Percentiles rank a stretch among this genome's conserved stretches.
phyloP scores from a whole-genome alignment of 2,888 invertebrate genomes.

The Seira musarum region DNA sequence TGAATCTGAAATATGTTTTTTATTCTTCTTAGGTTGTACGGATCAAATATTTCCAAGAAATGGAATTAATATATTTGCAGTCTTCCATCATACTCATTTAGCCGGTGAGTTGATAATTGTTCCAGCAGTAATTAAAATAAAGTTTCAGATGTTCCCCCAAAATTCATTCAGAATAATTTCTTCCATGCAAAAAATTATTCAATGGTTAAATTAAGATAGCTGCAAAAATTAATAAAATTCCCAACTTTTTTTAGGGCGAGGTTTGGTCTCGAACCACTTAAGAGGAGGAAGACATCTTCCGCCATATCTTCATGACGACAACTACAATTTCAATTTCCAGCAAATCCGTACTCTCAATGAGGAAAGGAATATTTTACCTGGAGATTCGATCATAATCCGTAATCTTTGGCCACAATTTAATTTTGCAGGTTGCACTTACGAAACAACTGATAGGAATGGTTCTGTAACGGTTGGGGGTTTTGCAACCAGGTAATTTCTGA shows the following conservation, averaged over 20 bases:
- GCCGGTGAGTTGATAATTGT: too few species aligned
- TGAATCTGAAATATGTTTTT: too few species aligned
- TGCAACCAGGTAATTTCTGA: slow-evolving; percentile 1
- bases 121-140: too few species aligned
- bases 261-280: slow-evolving; percentile 35
- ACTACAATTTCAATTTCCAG: slow-evolving; percentile 50
- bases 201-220: neutral
- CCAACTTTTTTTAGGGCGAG: slow-evolving; percentile 20
- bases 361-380: slow-evolving; percentile 42
- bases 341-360: slow-evolving; percentile 42
- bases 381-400: slow-evolving; percentile 41
- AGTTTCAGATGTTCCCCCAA: too few species aligned
- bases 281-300: slow-evolving; percentile 43
- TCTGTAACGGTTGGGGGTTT: slow-evolving; percentile 51
- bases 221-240: neutral
- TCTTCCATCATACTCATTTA: slow-evolving; percentile 49
- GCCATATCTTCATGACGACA: slow-evolving; percentile 43
- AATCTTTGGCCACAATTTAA: neutral
- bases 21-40: slow-evolving; percentile 24
- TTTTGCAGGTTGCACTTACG: slow-evolving; percentile 37
- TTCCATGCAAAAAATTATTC: neutral
- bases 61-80: slow-evolving; percentile 43
- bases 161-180: too few species aligned
- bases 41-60: slow-evolving; percentile 25
- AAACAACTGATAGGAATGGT: slow-evolving; percentile 44